Evolutionary conservation across 2,888 invertebrate genomes (phyloP), one percentile per base, ranked within the genome.

Genomic region (Ochropleura leucogaster): DNA sequence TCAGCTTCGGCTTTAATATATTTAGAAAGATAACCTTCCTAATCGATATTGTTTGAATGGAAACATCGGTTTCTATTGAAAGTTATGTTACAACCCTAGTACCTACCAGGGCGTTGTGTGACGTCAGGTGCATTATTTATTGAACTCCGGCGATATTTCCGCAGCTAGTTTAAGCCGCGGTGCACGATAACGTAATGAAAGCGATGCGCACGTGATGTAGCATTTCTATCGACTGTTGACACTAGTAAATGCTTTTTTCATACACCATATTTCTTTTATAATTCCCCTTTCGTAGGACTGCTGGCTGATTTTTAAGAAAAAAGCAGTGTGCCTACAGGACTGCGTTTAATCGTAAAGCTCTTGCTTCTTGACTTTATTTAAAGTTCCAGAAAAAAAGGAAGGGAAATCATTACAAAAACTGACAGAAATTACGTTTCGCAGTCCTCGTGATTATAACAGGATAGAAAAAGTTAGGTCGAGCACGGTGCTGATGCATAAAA

Each of bases 91-190:
- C 64, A 74, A 46, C n/a, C 30, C 42, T 53, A 44, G 60, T 44
- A 60, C 42, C n/a, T 44, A 60, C 42, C n/a, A 42, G 55, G 42
- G 62, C 59, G 59, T 30, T 64, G 46, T 51, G 62, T 74, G 72
- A 65, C 76, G 76, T 68, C 79, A 71, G 72, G 74, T 81, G 79
- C 78, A 84, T 82, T 85, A 85, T 85, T 85, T 88, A 85, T 84
- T 76, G 67, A 49, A n/a, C 20, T 65, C 47, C 4, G 30, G 57
- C 53, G 53, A 79, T 79, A 82, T 83, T 73, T 70, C 59, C 65
- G 47, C 62, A 59, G 40, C 57, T 83, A 73, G 69, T 71, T 64
- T 83, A 84, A 70, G 75, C 70, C 68, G 67, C n/a, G 66, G 67
- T 62, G 44, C 65, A 67, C 40, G 67, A 67, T 65, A 51, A 20